Base-by-base conservation (phyloP, 2,888 invertebrate species). In the Euplexia lucipara region DNA sequence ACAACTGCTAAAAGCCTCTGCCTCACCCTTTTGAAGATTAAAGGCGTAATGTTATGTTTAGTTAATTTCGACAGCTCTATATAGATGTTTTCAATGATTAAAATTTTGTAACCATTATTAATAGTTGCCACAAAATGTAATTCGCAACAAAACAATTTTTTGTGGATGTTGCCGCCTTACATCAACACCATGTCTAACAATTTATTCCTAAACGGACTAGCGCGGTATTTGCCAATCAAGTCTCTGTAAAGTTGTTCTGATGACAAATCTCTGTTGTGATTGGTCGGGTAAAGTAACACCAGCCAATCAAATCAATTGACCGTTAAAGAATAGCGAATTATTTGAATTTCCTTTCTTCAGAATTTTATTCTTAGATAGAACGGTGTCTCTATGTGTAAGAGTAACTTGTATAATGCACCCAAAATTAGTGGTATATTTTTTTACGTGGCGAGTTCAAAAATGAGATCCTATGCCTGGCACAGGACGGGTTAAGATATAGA, bases 401-500 rank as follows among this genome's bases (percentile, higher is more conserved):
- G 68, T n/a, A 71, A 12, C 18, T 10, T 82, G 69, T 87, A 81
- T 73, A 82, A 82, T 88, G 88, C 89, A 90, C 86, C 88, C 88
- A 83, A 79, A 75, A 79, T 85, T 72, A 74, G 75, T 68, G 81
- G 79, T 86, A 80, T 88, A 87, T 88, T 88, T 88, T 86, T 88
- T 59, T 86, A 88, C 83, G 90, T 86, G 90, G 89, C 91, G 90
- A 89, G 86, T 83, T 90, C 91, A 64, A 51, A 57, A 73, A 49
- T 52, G 22, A 53, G 48, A 44, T 35, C 62, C 53, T 66, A 39
- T 51, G 67, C 52, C 58, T 42, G 12, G 41, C 51, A 57, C 59
- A 42, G 65, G 54, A 44, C 9, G 39, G 57, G 56, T 58, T 32
- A 63, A 65, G 47, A 44, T 78, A 79, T 81, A 79, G 66, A 35